Conservation (phyloP, 2,797 vertebrate genomes). For the Helarctos malayanus region DNA sequence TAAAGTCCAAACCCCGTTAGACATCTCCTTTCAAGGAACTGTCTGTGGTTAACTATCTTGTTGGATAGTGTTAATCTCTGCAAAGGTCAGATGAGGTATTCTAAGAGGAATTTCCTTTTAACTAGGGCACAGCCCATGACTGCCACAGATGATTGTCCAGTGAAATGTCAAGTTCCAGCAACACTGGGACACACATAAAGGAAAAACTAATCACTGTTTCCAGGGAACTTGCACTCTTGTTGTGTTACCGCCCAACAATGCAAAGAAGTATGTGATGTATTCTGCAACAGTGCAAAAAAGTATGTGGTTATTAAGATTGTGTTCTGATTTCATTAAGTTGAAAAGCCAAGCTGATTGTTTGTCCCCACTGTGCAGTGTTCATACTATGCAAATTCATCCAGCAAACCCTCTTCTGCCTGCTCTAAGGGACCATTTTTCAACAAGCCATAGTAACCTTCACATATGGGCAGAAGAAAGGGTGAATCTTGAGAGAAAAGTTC, state of each 20-base stretch:
- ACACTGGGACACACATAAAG: neutral
- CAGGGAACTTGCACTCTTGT: neutral
- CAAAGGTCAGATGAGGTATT: neutral
- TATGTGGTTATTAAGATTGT: neutral
- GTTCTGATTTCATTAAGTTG: conserved; percentile 23
- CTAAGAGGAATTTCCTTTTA: conserved; percentile 43
- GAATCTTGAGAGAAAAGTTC: neutral
- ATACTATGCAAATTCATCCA: neutral
- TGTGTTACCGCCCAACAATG: neutral
- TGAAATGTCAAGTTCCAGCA: neutral
- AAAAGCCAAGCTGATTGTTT: neutral
- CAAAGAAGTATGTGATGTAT: neutral
- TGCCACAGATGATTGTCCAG: neutral
- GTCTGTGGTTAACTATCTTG: neutral
- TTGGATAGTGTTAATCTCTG: neutral
- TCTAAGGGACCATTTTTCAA: neutral
- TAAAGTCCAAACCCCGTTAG: neutral
- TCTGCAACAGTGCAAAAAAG: neutral
- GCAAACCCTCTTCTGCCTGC: accelerated
- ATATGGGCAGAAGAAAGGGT: neutral
- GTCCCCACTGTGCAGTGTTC: neutral
- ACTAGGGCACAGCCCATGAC: conserved; percentile 1
- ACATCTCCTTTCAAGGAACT: neutral
- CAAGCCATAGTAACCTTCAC: neutral
- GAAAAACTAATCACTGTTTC: neutral